These are phyloP conservation scores for Danionella dracula DNA, from an alignment of 2,797 vertebrate genomes.

Conservation along the genomic window DNA sequence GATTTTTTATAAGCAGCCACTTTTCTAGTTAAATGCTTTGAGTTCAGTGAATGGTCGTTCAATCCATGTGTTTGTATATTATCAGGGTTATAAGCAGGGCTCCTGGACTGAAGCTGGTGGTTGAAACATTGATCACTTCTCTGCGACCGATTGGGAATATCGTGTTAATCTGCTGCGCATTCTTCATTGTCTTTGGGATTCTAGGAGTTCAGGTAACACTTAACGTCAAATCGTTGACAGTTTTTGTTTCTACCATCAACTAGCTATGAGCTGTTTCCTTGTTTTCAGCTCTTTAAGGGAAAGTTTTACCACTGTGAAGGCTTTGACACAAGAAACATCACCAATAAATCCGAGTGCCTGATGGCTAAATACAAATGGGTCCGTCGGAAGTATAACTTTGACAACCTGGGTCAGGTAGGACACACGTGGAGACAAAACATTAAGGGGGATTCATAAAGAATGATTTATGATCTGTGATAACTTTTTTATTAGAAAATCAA, in stretches of 20 bases:
- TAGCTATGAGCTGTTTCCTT: too few species aligned
- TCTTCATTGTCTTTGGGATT: constrained; percentile 94
- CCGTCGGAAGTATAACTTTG: constrained; percentile 92
- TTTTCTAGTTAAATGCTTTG: background rate
- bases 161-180: constrained; percentile 90
- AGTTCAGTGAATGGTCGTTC: background rate
- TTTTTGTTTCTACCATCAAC: too few species aligned
- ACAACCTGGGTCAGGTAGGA: constrained; percentile 91
- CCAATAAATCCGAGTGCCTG: constrained; percentile 82
- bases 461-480: background rate
- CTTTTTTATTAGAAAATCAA: background rate
- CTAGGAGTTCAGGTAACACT: constrained; percentile 85
- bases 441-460: background rate
- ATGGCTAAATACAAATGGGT: constrained; percentile 79
- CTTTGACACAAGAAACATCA: constrained; percentile 81
- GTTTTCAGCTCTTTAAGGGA: constrained; percentile 87
- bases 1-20: background rate
- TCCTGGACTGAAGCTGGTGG: constrained; percentile 90
- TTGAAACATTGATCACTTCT: constrained; percentile 92
- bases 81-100: constrained; percentile 91
- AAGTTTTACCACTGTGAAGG: constrained; percentile 94
- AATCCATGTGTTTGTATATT: constrained; percentile 26
- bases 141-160: constrained; percentile 92
- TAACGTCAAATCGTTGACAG: background rate
- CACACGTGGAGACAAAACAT: background rate